Evolutionary conservation across 1,140 invertebrate genomes (phyloP), one percentile per base, ranked within the genome.

Genomic region (Tetramorium simillimum): DNA sequence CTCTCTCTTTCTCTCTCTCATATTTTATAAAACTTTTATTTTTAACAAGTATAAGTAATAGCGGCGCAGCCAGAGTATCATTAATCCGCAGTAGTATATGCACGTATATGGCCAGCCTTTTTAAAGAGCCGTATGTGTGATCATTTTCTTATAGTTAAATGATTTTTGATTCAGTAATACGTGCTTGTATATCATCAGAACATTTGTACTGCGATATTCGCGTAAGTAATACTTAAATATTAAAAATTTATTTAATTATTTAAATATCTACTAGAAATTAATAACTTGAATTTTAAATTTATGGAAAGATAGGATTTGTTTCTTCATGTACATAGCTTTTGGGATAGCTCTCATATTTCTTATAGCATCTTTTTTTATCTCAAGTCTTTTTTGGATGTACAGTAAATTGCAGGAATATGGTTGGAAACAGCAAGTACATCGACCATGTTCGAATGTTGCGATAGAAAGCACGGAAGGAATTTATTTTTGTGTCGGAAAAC

Each of bases 401-500:
- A 18, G 37, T 37, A 53, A 80, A 82, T 60, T 43, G 53, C 53
- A 53, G 53, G 43, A 46, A 82, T 33, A 33, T 49, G 12, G 12
- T 21, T 40, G 80, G 65, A 56, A 60, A 60, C n/a, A 24, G 21
- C 10, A 72, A 81, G 24, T 65, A 28, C 5, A 24, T 7, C 46
- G n/a, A 12, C 2, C 18, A 5, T n/a, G 10, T 14, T 49, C 65
- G 65, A 40, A 60, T 21, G 37, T 46, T 18, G 18, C 37, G 16
- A n/a, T 16, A 46, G 56, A 58, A 53, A 28, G 43, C 58, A 21
- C 21, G 28, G 28, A 37, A 49, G 28, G 14, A 43, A 58, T 75
- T 75, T 84, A 73, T 75, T 84, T 84, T 62, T 24, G 53, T n/a
- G 43, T 46, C 53, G 37, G 21, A 3, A 72, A 70, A 56, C 51